These are phyloP conservation scores for Labia minor DNA, from an alignment of 2,888 invertebrate species.

Conservation along the genomic window DNA sequence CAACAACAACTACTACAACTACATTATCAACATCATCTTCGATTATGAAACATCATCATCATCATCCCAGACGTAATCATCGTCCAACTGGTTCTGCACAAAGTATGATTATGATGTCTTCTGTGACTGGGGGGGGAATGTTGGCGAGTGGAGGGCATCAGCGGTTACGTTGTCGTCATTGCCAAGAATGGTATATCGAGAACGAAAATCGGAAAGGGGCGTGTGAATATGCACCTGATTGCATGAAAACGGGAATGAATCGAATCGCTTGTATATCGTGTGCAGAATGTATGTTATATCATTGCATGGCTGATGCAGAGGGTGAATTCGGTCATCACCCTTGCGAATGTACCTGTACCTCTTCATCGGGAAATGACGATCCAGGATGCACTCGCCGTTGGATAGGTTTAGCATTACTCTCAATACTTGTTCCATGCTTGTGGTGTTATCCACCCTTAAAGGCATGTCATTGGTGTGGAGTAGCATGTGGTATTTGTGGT, in stretches of 20 bases:
- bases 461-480: slow-evolving; percentile 71
- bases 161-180: slow-evolving; percentile 52
- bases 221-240: slow-evolving; percentile 79
- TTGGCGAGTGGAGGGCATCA: slow-evolving; percentile 35
- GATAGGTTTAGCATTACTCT: slow-evolving; percentile 74
- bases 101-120: slow-evolving; percentile 28
- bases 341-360: slow-evolving; percentile 54
- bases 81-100: neutral
- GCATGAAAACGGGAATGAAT: slow-evolving; percentile 67
- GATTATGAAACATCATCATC: neutral
- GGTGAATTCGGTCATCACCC: slow-evolving; percentile 78
- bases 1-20: neutral
- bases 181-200: slow-evolving; percentile 69
- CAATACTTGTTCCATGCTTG: slow-evolving; percentile 81
- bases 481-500: slow-evolving; percentile 70
- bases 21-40: neutral
- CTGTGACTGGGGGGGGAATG: slow-evolving; percentile 31
- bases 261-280: slow-evolving; percentile 73
- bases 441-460: slow-evolving; percentile 87
- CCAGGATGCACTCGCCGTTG: slow-evolving; percentile 70
- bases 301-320: slow-evolving; percentile 85
- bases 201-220: slow-evolving; percentile 78
- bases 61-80: neutral
- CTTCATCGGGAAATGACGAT: slow-evolving; percentile 38
- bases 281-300: slow-evolving; percentile 83